These are phyloP conservation scores for Reticulitermes lucifugus DNA, from an alignment of 2,888 invertebrate species.

Conservation along the genomic window DNA sequence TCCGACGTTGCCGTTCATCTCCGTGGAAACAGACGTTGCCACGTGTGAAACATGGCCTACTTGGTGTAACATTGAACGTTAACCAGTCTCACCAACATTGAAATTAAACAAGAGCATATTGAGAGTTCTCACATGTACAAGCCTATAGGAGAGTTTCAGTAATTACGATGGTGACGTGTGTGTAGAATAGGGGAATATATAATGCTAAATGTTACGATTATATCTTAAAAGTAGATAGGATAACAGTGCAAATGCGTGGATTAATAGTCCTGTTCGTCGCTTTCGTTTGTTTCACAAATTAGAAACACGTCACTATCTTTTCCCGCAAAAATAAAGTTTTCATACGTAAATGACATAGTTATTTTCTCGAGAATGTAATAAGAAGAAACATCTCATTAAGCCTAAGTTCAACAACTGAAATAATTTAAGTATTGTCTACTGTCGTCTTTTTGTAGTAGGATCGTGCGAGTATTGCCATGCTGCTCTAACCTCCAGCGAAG, in stretches of 20 bases:
- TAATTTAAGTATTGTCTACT: background rate
- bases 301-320: constrained; percentile 40
- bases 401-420: background rate
- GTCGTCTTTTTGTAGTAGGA: background rate
- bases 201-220: background rate
- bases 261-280: background rate
- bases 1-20: background rate
- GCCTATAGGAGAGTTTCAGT: background rate
- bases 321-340: constrained; percentile 32
- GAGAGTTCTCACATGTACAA: background rate
- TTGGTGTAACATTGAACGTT: background rate
- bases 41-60: background rate
- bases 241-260: background rate
- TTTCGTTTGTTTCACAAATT: constrained; percentile 15
- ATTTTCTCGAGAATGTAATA: background rate
- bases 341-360: background rate
- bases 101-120: background rate
- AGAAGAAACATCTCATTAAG: background rate
- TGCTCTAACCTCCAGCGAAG: constrained; percentile 33
- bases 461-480: background rate
- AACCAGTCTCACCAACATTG: constrained; percentile 8
- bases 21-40: background rate
- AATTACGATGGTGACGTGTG: background rate
- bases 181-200: background rate
- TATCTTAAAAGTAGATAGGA: background rate